A percentile compares a stretch with the other conserved stretches of the same genome.
phyloP scores from a whole-genome alignment of 2,888 invertebrate genomes.

The Selenia dentaria region DNA sequence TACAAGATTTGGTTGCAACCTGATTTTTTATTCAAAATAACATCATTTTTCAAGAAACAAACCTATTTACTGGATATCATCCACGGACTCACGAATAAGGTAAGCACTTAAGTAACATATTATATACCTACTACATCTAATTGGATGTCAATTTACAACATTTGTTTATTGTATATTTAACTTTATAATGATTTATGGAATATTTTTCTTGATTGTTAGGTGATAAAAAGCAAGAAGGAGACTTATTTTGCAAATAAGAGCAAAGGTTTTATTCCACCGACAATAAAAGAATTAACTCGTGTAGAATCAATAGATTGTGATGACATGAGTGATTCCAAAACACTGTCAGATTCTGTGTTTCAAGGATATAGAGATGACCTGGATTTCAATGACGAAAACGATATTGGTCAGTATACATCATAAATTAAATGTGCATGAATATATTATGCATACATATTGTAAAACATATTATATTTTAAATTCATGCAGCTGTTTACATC shows the following conservation, averaged over 20 bases:
- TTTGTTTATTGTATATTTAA: too few species aligned
- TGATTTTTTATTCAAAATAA: conserved; percentile 88
- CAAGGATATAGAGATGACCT: conserved; percentile 91
- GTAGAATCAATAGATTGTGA: conserved; percentile 57
- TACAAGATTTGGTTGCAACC: conserved; percentile 90
- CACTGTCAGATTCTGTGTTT: conserved; percentile 80
- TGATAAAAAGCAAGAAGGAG: conserved; percentile 86
- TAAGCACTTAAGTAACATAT: conserved; percentile 40
- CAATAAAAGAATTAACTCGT: conserved; percentile 63
- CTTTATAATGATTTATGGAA: too few species aligned
- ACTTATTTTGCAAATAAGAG: conserved; percentile 79
- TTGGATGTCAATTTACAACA: too few species aligned
- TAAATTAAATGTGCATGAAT: too few species aligned
- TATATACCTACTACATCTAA: too few species aligned
- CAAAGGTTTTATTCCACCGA: conserved; percentile 70
- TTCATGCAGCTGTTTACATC: too few species aligned
- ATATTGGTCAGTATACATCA: conserved; percentile 78
- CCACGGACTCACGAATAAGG: conserved; percentile 91
- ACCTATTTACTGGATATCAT: conserved; percentile 87
- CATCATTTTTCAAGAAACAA: conserved; percentile 88
- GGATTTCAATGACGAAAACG: conserved; percentile 91
- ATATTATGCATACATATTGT: too few species aligned
- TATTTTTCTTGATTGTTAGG: conserved; percentile 51
- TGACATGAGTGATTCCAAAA: conserved; percentile 49
- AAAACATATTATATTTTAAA: too few species aligned